Evolutionary conservation across 2,797 vertebrate genomes (phyloP), one percentile per base, ranked within the genome.

Genomic region (Zenarchopterus dispar): DNA sequence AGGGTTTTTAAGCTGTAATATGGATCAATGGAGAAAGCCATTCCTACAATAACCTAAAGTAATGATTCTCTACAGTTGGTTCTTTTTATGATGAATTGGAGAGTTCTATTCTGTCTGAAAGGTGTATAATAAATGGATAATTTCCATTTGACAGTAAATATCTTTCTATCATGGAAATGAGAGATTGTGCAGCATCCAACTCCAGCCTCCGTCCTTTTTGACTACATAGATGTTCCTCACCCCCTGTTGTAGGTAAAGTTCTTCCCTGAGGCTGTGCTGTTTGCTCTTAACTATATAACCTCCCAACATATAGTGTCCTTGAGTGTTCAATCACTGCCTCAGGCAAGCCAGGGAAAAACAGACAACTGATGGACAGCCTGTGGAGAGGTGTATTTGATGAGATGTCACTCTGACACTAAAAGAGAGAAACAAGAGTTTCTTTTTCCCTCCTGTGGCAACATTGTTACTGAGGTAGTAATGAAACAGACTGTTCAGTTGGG

Each of bases 281-380:
- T 72, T 36, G 51, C 56, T 73, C 42, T 70, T 57, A 78, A 76
- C 79, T 69, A 82, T 28, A 72, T 73, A 62, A 39, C 54, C 54
- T 62, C 42, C 47, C 24, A 41, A 45, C 55, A 31, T 76, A 78
- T 36, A 67, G 75, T 78, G 42, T 79, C 52, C 63, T 47, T 36
- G 47, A 33, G 19, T 59, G 8, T 70, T 78, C 21, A 22, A 78
- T 78, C 67, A 65, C 23, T 15, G 75, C 75, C 78, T 72, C 36
- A 9, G 74, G 78, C 72, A 21, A 55, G 44, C 31, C 22, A 16
- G 13, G 9, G 46, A 54, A 31, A 69, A 73, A 49, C 3, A 68
- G 18, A 44, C 43, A 51, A 53, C 54, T 68, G 58, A 85, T 60
- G 53, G 66, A 61, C 26, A 55, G 57, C 55, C 13, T 17, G 43